These are phyloP conservation scores for Equus przewalskii DNA, from an alignment of 2,113 vertebrate species.

Conservation along the genomic window DNA sequence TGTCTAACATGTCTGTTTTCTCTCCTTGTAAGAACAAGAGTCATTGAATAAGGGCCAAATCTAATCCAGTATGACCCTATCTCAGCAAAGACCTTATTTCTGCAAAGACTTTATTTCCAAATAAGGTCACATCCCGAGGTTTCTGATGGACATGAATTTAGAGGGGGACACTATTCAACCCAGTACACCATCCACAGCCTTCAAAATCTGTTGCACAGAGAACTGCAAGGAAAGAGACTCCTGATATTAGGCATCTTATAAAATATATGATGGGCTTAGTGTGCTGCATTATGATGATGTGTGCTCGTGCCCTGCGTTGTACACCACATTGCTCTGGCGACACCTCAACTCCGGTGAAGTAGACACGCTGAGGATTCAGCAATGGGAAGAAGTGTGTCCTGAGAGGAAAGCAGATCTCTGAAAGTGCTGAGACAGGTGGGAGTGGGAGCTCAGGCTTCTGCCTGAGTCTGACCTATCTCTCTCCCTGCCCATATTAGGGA, in stretches of 20 bases:
- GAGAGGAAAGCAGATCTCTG: not conserved
- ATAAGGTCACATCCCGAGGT: not conserved
- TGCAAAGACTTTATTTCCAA: not conserved
- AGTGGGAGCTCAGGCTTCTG: not conserved
- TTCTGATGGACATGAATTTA: not conserved
- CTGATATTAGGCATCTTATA: not conserved
- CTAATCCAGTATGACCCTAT: not conserved
- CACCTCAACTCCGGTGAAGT: accelerated
- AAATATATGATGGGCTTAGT: not conserved
- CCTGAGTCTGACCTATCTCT: not conserved
- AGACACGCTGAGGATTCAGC: not conserved
- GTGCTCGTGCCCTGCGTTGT: not conserved
- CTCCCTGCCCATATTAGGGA: not conserved
- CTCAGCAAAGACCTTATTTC: not conserved
- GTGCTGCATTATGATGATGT: not conserved
- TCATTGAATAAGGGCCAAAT: not conserved
- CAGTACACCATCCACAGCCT: not conserved
- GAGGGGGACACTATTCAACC: not conserved
- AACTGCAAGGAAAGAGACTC: not conserved
- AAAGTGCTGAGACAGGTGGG: not conserved
- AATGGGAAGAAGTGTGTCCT: not conserved
- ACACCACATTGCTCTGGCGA: not conserved
- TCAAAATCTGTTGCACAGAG: not conserved
- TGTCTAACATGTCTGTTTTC: not conserved
- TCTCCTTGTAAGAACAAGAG: not conserved